Evolutionary conservation across 30 jellyfish, hydroid and myxozoan genomes (phyloP), one percentile per base, ranked within the genome.

Genomic region (Hydractinia symbiolongicarpus): DNA sequence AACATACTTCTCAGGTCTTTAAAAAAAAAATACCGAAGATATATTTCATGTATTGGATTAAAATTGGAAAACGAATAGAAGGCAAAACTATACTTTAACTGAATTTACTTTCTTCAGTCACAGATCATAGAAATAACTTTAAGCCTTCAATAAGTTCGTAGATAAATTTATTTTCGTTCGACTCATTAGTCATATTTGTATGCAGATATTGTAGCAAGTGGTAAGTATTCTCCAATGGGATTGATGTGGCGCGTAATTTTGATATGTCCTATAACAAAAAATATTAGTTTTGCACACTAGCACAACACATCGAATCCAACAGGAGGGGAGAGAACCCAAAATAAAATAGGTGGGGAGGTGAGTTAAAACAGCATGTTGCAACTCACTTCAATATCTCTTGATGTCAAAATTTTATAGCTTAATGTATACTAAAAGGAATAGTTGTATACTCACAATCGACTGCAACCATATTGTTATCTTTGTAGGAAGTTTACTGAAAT

Each of bases 401-500:
- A 30, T 30, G 44, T 30, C 44, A 30, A 30, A 30, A 30, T 30
- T 1, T 30, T 30, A 30, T 30, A 30, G 44, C 44, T 30, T 30
- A 30, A 30, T 30, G 44, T 30, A 0, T 30, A 30, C 44, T 30
- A 30, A 30, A 30, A 30, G 44, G 44, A 30, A 30, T 30, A 30
- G 44, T 30, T 30, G 44, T 30, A 30, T 0, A 30, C 19, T 72
- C 44, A 72, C 81, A 72, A 72, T 72, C 7, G 61, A 19, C 53
- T 72, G 81, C 1, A 76, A 78, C 84, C 84, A 76, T 4, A 78
- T 6, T 8, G 50, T 50, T 6, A 76, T 76, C 8, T 55, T 17
- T 9, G 84, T 76, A 19, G 84, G 84, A 6, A 76, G 19, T 76
- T 58, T 76, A 58, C 84, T 76, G 78, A 19, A 76, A 55, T 17